Evolutionary conservation across 2,797 vertebrate species (phyloP).

Genomic region (Neomorphus geoffroyi): DNA sequence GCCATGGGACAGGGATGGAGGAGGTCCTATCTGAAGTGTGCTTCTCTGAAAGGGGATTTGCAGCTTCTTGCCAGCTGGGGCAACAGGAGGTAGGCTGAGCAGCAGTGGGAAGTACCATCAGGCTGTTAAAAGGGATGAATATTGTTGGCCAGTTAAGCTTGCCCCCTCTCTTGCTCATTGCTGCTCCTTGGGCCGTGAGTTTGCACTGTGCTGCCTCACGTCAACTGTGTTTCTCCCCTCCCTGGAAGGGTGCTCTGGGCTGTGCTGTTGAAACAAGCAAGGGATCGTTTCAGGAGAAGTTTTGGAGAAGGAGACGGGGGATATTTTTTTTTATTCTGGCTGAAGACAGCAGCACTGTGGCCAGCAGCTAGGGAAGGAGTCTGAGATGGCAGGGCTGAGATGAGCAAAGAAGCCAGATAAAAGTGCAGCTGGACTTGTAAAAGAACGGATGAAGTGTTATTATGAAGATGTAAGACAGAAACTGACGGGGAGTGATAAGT

Average conservation of each 20-base stretch:
- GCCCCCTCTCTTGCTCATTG: background rate
- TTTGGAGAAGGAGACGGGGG: background rate
- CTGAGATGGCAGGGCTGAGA: background rate
- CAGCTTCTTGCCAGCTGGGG: background rate
- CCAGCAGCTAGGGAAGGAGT: background rate
- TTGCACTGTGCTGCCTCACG: background rate
- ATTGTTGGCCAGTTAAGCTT: background rate
- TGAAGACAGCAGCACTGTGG: background rate
- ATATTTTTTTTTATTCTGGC: background rate
- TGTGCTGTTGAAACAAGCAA: background rate
- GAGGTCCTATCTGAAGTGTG: background rate
- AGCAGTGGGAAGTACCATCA: background rate
- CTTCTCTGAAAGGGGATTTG: background rate
- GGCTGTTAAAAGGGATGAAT: background rate
- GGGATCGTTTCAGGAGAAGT: background rate
- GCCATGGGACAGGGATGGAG: background rate
- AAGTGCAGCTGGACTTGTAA: background rate
- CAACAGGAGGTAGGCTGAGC: background rate
- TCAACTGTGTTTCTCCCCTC: background rate
- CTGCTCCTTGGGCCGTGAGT: background rate
- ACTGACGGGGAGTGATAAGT: background rate
- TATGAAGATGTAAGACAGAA: background rate
- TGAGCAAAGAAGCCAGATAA: background rate
- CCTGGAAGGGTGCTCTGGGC: background rate
- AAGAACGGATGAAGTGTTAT: background rate